Base-by-base conservation (phyloP, 2,797 vertebrate genomes). In the Falco naumanni region DNA sequence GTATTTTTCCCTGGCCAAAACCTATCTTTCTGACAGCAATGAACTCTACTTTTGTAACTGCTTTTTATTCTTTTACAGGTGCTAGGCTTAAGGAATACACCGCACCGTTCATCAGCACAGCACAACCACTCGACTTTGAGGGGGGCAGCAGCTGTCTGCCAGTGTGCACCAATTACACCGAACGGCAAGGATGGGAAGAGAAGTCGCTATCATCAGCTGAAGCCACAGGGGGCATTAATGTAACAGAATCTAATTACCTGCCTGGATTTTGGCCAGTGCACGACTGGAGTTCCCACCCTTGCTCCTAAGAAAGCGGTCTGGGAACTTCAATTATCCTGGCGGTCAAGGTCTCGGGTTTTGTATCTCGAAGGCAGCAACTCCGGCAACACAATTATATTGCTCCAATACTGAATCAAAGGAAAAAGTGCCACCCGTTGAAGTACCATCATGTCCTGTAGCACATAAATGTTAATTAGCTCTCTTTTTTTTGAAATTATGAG, bases 401-500 rank as follows among this genome's bases (percentile, higher is more conserved):
- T 90, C 25, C 50, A 76, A 34, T n/a, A 45, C 60, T 1, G 4
- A 25, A 57, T 75, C 43, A 33, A 57, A 82, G 84, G 60, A 85
- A 78, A 13, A 86, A 77, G 59, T 87, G 91, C 54, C 47, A 33
- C 82, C 59, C 16, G 6, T 45, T 53, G 79, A 89, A 77, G 77
- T 21, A 83, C 57, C 64, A 89, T 56, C 79, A 47, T 22, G 75
- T 92, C 77, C 85, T 88, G 39, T 60, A 84, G 87, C 60, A 77
- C 41, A 82, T 63, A 83, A 95, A 87, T 89, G 91, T 76, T 97
- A 96, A 96, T 93, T 85, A 94, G 93, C 1, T 0, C n/a, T 21
- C 70, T 89, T 92, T 89, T 95, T 88, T 92, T 84, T 90, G 66
- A 93, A 95, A 87, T 86, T 89, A 80, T 78, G 82, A 92, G 87